These are phyloP conservation scores for Trichonephila clavata DNA, from an alignment of 1,140 invertebrate genomes.

Conservation along the genomic window DNA sequence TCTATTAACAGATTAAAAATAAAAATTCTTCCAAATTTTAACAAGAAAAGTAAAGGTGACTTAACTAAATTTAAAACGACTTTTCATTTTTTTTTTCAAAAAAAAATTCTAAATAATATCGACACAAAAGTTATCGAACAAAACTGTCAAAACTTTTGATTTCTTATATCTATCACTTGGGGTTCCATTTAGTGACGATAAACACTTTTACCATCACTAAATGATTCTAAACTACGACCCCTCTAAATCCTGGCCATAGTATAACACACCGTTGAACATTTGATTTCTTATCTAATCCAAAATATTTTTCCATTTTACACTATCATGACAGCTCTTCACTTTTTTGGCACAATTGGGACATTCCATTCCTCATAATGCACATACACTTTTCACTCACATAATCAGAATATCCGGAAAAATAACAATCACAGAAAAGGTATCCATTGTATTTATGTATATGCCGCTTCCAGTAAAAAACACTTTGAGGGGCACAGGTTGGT, in stretches of 20 bases:
- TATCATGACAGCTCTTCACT: not conserved
- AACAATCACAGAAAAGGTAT: not conserved
- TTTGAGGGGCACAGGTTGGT: not conserved
- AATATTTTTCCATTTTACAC: not conserved
- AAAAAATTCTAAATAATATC: too few species aligned
- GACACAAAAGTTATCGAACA: too few species aligned
- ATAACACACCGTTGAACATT: not conserved
- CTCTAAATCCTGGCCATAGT: conserved; percentile 18
- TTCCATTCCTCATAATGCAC: not conserved
- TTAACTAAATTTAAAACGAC: too few species aligned
- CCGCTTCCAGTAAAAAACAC: not conserved
- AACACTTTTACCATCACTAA: conserved; percentile 58
- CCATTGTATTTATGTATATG: not conserved
- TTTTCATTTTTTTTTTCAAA: too few species aligned
- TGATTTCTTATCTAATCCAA: not conserved
- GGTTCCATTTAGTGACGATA: conserved; percentile 61
- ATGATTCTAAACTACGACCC: conserved; percentile 16
- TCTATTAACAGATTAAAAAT: too few species aligned
- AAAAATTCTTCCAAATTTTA: too few species aligned
- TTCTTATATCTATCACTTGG: too few species aligned
- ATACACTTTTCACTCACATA: not conserved
- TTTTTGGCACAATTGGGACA: not conserved
- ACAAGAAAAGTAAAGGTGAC: too few species aligned
- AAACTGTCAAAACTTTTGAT: too few species aligned
- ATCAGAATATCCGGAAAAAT: not conserved